phyloP scores from a whole-genome alignment of 2,113 vertebrate species.

The Enhydra lutris region DNA sequence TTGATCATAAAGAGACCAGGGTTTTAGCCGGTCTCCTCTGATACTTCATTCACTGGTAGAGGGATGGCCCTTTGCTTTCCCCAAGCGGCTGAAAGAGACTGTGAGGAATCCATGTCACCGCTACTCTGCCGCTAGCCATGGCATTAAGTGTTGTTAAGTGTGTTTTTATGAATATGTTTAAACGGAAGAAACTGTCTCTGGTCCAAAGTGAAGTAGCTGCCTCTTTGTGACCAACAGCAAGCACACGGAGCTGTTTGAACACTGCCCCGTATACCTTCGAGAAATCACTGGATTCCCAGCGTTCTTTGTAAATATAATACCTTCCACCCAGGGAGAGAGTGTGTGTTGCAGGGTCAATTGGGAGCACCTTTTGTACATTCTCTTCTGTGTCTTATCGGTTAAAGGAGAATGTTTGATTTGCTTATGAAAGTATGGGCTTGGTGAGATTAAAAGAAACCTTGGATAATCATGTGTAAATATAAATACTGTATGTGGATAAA shows the following conservation, averaged over 20 bases:
- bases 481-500: slow-evolving; percentile 37
- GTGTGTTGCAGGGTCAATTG: slow-evolving; percentile 30
- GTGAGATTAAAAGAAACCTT: slow-evolving; percentile 27
- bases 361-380: slow-evolving; percentile 41
- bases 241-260: slow-evolving; percentile 42
- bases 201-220: slow-evolving; percentile 46
- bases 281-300: slow-evolving; percentile 42
- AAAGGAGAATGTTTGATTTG: slow-evolving; percentile 70
- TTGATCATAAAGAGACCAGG: not conserved
- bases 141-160: not conserved
- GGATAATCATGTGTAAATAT: slow-evolving; percentile 46
- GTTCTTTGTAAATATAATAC: slow-evolving; percentile 60
- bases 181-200: slow-evolving; percentile 52
- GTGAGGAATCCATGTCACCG: not conserved
- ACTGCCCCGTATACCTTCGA: slow-evolving; percentile 8
- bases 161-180: slow-evolving; percentile 55
- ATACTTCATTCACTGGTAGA: not conserved
- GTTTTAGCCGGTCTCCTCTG: not conserved
- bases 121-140: not conserved
- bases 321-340: slow-evolving; percentile 37
- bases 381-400: slow-evolving; percentile 61
- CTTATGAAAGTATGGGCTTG: slow-evolving; percentile 59
- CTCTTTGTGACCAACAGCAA: slow-evolving; percentile 46
- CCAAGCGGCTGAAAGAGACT: rapidly evolving
- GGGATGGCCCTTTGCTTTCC: not conserved